phyloP scores from a whole-genome alignment of 2,888 invertebrate species.

The Carterocephalus palaemon region DNA sequence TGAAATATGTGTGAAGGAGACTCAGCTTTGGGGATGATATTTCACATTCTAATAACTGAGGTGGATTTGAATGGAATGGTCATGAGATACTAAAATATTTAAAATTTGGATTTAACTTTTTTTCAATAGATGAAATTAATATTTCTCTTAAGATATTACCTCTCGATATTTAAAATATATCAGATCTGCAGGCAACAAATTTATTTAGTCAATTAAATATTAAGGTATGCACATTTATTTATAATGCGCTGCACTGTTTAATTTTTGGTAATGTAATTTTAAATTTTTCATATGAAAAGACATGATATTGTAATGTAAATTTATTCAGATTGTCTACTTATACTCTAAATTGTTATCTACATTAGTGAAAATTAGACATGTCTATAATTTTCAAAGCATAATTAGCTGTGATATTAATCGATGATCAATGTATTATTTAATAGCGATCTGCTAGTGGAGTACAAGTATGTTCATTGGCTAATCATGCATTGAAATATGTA shows the following conservation, averaged over 20 bases:
- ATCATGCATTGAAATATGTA: slow-evolving; percentile 79
- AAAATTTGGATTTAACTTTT: slow-evolving; percentile 77
- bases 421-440: slow-evolving; percentile 78
- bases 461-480: slow-evolving; percentile 78
- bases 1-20: slow-evolving; percentile 78
- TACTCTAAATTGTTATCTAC: slow-evolving; percentile 79
- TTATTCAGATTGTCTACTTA: slow-evolving; percentile 79
- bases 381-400: slow-evolving; percentile 79
- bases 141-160: slow-evolving; percentile 79
- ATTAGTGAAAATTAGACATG: slow-evolving; percentile 79
- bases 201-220: slow-evolving; percentile 80
- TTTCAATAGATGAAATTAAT: slow-evolving; percentile 78
- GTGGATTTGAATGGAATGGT: slow-evolving; percentile 79
- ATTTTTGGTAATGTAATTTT: slow-evolving; percentile 78
- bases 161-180: slow-evolving; percentile 78
- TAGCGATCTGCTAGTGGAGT: slow-evolving; percentile 75
- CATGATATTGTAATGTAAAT: slow-evolving; percentile 80
- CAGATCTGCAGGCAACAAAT: slow-evolving; percentile 80
- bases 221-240: slow-evolving; percentile 80
- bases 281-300: slow-evolving; percentile 78
- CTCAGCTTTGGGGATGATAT: slow-evolving; percentile 75
- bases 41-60: slow-evolving; percentile 73
- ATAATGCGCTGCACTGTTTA: slow-evolving; percentile 80
- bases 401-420: slow-evolving; percentile 79
- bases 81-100: slow-evolving; percentile 73